Evolutionary conservation across 1,140 invertebrate species (phyloP).

Genomic region (Drosophila murphyi): DNA sequence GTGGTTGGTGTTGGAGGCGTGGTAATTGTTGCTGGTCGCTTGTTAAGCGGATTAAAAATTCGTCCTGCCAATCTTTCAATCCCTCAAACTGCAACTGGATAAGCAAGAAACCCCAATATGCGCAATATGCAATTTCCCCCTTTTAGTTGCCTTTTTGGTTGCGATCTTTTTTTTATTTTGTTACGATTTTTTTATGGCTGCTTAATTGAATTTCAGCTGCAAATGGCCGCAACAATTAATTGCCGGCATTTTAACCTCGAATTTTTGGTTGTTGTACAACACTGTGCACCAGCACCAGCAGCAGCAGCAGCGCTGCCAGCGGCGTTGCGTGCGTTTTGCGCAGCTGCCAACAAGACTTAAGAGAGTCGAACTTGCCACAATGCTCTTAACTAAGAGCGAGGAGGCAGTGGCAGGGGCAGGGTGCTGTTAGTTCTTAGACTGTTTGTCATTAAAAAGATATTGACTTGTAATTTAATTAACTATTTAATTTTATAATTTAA

Average conservation of each 20-base stretch:
- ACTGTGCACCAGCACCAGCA: neutral
- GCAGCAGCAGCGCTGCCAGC: constrained; percentile 1
- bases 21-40: constrained; percentile 3
- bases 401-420: neutral
- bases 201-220: constrained; percentile 69
- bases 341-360: constrained; percentile 14
- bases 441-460: constrained; percentile 37
- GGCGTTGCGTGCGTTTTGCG: neutral
- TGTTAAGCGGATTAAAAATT: constrained; percentile 44
- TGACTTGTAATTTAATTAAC: constrained; percentile 60
- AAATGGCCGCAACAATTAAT: constrained; percentile 66
- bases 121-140: neutral
- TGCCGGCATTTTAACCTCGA: constrained; percentile 73
- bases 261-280: constrained; percentile 45
- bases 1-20: neutral
- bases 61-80: constrained; percentile 38
- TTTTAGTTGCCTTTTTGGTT: neutral
- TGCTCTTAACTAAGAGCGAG: constrained; percentile 8
- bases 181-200: constrained; percentile 56
- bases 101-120: neutral
- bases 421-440: neutral
- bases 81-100: neutral
- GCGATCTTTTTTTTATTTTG: neutral
- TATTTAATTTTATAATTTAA: constrained; percentile 58
- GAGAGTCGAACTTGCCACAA: neutral